Percentiles rank a stretch among this genome's conserved stretches.
Conservation (phyloP, 2,113 vertebrate genomes). For the Oplegnathus fasciatus region DNA sequence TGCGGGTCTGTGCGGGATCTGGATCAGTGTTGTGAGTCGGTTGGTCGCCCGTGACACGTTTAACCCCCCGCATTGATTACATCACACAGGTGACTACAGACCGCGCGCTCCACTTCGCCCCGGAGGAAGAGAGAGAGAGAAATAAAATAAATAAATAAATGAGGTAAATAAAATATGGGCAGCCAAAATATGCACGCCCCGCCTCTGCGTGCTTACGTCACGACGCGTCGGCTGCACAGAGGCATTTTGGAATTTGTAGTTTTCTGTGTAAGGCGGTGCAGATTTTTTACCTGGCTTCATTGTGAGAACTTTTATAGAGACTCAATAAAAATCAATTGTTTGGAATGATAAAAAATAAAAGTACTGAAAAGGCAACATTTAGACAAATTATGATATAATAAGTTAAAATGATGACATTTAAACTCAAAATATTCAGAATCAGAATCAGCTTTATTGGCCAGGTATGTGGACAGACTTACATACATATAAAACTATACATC, state of each 20-base stretch:
- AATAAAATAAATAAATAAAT: slow-evolving; percentile 77
- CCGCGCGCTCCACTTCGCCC: background rate
- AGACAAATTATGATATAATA: too few relatives aligned
- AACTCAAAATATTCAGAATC: too few relatives aligned
- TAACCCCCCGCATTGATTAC: slow-evolving; percentile 57
- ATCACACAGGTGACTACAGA: slow-evolving; percentile 74
- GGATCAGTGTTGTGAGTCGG: slow-evolving; percentile 12
- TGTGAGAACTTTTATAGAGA: too few relatives aligned
- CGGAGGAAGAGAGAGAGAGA: slow-evolving; percentile 2
- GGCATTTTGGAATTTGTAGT: slow-evolving; percentile 64
- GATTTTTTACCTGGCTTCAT: too few relatives aligned
- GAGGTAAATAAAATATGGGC: slow-evolving; percentile 62
- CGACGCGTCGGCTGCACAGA: background rate
- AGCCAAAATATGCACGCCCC: slow-evolving; percentile 8
- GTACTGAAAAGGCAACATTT: too few relatives aligned
- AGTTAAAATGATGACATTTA: too few relatives aligned
- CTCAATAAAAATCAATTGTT: too few relatives aligned
- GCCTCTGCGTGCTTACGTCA: slow-evolving; percentile 41
- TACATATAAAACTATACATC: too few relatives aligned
- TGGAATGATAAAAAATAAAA: too few relatives aligned
- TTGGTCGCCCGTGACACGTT: slow-evolving; percentile 1
- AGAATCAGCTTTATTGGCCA: too few relatives aligned
- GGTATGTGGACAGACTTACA: too few relatives aligned
- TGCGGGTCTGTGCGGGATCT: slow-evolving; percentile 43
- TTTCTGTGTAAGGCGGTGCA: too few relatives aligned